A percentile compares a stretch with the other conserved stretches of the same genome.
phyloP scores from a whole-genome alignment of 2,888 invertebrate species.

The Ramazzottius varieornatus region DNA sequence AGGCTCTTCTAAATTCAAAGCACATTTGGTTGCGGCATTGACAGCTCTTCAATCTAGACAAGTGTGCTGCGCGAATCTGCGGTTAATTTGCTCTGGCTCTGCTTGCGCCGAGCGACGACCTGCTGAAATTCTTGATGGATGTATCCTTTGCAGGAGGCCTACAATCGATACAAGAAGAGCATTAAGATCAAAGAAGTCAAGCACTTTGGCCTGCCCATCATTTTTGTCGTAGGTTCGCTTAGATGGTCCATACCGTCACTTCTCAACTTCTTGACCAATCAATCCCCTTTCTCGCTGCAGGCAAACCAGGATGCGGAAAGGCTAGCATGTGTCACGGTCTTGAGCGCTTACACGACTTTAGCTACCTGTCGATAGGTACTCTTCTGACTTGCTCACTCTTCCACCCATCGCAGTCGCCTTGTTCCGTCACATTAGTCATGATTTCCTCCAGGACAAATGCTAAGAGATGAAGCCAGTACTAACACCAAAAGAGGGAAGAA shows the following conservation, averaged over 20 bases:
- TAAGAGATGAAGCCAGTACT: background rate
- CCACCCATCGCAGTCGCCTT: no score
- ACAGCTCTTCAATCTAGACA: no score
- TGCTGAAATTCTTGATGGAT: no score
- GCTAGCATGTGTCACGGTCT: background rate
- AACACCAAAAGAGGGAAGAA: background rate
- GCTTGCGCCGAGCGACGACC: no score
- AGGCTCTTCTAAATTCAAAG: no score
- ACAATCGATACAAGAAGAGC: background rate
- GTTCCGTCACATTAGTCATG: no score
- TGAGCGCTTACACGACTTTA: background rate
- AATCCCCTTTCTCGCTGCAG: background rate
- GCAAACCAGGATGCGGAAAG: background rate
- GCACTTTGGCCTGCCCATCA: background rate
- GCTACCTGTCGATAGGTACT: background rate
- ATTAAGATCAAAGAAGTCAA: background rate
- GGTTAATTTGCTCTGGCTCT: no score
- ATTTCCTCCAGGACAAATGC: background rate
- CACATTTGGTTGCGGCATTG: no score
- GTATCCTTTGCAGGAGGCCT: background rate
- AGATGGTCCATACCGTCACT: background rate
- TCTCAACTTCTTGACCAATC: background rate
- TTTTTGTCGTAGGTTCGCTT: background rate
- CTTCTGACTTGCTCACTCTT: no score
- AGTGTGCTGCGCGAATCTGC: no score